phyloP scores from a whole-genome alignment of 2,888 invertebrate species.

The Limnephilus rhombicus region DNA sequence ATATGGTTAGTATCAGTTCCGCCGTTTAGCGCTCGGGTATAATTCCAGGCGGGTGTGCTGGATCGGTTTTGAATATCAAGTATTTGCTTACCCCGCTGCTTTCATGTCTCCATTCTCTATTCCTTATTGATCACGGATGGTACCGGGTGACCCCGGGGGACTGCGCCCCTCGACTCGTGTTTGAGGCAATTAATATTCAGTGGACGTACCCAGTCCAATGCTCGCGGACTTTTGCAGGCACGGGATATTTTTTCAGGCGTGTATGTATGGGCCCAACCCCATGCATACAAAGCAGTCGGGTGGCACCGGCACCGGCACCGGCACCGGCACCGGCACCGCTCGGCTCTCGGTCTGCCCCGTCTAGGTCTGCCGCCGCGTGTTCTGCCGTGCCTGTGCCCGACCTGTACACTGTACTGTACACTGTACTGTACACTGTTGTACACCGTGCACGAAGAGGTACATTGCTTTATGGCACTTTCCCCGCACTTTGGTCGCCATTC shows the following conservation, averaged over 20 bases:
- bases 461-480: conserved; percentile 39
- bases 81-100: conserved; percentile 7
- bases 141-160: conserved; percentile 24
- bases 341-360: conserved; percentile 31
- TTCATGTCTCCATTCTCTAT: conserved; percentile 15
- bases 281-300: conserved; percentile 60
- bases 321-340: conserved; percentile 27
- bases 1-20: neutral
- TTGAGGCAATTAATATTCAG: conserved; percentile 61
- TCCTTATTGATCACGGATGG: conserved; percentile 38
- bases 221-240: conserved; percentile 61
- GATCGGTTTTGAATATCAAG: conserved; percentile 38
- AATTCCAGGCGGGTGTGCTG: neutral
- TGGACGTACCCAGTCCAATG: conserved; percentile 57
- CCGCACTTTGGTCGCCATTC: conserved; percentile 40
- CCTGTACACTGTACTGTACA: neutral
- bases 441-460: conserved; percentile 35
- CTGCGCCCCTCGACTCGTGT: conserved; percentile 49
- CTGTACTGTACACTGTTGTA: neutral
- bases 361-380: conserved; percentile 18
- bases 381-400: conserved; percentile 23
- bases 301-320: conserved; percentile 30
- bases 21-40: neutral
- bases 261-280: conserved; percentile 42
- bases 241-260: conserved; percentile 57